Evolutionary conservation across 2,888 invertebrate species (phyloP), one percentile per base, ranked within the genome.

Genomic region (Rhyacophila evoluta): DNA sequence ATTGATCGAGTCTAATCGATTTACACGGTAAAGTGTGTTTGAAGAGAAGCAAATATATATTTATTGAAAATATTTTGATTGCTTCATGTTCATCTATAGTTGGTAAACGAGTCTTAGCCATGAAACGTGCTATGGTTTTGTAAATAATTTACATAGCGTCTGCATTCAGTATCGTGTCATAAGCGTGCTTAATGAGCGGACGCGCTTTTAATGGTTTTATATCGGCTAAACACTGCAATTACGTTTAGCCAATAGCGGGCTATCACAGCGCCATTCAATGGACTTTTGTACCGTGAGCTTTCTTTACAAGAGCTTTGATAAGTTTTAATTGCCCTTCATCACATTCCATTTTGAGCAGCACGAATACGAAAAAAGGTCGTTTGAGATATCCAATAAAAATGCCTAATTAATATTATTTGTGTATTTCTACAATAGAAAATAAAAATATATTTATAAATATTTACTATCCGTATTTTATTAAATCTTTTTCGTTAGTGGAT

Each of bases 131-230:
- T 19, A 25, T 19, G 55, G 19, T 15, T 55, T 55, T 55, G 25
- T 55, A 19, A 55, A 55, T 19, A 55, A 55, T 19, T 55, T 55
- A 55, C 55, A 55, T 25, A 25, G 55, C 25, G 8, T 55, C 5
- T 25, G 19, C 19, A 25, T 25, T 55, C 33, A 6, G 33, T 28
- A 28, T 69, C 29, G 69, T 29, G 69, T n/a, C 5, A 15, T 69
- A 69, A 69, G 69, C 69, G 29, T 69, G 69, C 33, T 2, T 29
- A 69, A 69, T 69, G 69, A 71, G 36, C 25, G 19, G 19, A 71
- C 15, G 71, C 71, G 10, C 11, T 37, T 36, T 25, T 71, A 71
- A 71, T 71, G 71, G 15, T 71, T 71, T 36, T 36, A 36, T 36
- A 12, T 36, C 15, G 36, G 25, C 19, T 71, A 71, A 37, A 71